Base-by-base conservation (phyloP, 92 coral and sea anemone species). In the Phymanthus crucifer region DNA sequence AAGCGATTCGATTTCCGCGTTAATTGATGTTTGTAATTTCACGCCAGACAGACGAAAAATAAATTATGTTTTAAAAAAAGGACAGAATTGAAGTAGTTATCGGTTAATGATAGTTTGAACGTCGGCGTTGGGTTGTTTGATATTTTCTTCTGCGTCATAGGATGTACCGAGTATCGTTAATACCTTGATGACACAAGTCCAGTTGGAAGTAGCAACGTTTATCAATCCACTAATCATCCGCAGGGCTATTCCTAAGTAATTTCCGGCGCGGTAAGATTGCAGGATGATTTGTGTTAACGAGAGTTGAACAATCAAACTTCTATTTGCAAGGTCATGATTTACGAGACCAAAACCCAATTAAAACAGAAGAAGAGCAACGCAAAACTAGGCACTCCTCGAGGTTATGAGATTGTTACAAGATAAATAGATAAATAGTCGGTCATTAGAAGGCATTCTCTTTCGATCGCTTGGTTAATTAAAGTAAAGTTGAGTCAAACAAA, bases 371-470 rank as follows among this genome's bases (percentile, higher is more conserved):
- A 70, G 40, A 66, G 40, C 64, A 32, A 29, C 29, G 33, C 21
- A 58, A 23, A 34, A 34, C 24, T n/a, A 71, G 54, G 75, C 23
- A 43, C 40, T 27, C 17, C 32, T 61, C 36, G 7, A 24, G 21
- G 56, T 7, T 27, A 80, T 54, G 68, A 84, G 78, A 84, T 86
- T 86, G 93, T 77, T 81, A 66, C 86, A 80, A 80, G 84, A 90
- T 92, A 92, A 89, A 90, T 78, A 84, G 82, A 83, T 86, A 86
- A 89, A 38, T 69, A 69, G 45, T 2, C 4, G 23, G 43, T 32
- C 45, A 34, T 69, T 38, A 34, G 73, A 6, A 2, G 11, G 73
- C 29, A 27, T 61, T 61, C 19, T 61, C 14, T 61, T 26, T 29
- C 32, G 3, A 54, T 61, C 34, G 68, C 68, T 61, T 61, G 33